These are phyloP conservation scores for Hypanus sabinus DNA, from an alignment of 2,113 vertebrate species.

Conservation along the genomic window DNA sequence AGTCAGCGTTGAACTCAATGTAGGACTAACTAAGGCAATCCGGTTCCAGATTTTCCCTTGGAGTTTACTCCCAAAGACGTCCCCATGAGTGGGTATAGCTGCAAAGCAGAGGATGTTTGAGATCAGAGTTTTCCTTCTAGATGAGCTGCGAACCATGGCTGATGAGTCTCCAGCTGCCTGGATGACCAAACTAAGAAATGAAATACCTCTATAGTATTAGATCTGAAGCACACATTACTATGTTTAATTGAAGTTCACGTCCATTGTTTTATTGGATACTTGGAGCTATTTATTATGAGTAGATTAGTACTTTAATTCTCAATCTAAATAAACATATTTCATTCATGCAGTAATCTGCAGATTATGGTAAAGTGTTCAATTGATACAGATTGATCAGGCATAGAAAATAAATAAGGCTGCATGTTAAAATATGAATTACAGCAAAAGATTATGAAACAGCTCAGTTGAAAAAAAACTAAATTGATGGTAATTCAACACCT, in stretches of 20 bases:
- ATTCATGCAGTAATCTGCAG: not conserved
- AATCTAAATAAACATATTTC: not conserved
- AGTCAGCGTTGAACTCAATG: too few relatives aligned
- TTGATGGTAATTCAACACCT: not conserved
- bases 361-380: not conserved
- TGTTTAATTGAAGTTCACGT: not conserved
- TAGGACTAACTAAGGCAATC: too few relatives aligned
- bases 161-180: too few relatives aligned
- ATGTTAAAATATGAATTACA: not conserved
- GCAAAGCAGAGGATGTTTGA: too few relatives aligned
- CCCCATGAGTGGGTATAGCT: too few relatives aligned
- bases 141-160: too few relatives aligned
- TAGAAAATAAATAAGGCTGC: not conserved
- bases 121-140: too few relatives aligned
- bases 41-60: too few relatives aligned
- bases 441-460: not conserved
- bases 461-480: not conserved
- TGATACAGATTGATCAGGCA: not conserved
- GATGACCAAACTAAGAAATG: not conserved
- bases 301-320: not conserved
- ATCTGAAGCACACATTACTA: not conserved
- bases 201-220: not conserved
- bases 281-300: not conserved
- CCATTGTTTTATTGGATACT: not conserved
- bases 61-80: too few relatives aligned